Evolutionary conservation across 2,888 invertebrate genomes (phyloP).

Genomic region (Archips xylosteana): DNA sequence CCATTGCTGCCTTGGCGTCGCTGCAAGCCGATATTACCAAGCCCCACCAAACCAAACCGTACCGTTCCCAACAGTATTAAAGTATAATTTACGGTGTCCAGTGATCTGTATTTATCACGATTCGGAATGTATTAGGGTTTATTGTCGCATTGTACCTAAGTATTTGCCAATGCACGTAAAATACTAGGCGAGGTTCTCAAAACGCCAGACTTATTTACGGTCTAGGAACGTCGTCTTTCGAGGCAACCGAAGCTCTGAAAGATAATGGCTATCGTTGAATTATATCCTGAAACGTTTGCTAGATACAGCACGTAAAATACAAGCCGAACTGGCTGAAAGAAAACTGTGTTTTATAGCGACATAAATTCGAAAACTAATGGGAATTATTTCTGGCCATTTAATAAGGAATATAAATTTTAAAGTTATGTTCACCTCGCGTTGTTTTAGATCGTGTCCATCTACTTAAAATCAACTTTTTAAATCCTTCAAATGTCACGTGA

Average conservation of each 20-base stretch:
- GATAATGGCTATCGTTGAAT: constrained; percentile 46
- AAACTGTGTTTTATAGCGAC: constrained; percentile 14
- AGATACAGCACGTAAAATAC: constrained; percentile 25
- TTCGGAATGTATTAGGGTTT: constrained; percentile 67
- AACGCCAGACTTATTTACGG: constrained; percentile 82
- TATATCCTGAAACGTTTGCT: constrained; percentile 38
- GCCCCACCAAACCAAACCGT: constrained; percentile 60
- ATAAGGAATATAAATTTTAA: constrained; percentile 7
- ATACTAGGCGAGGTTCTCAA: constrained; percentile 79
- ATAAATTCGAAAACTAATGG: constrained; percentile 50
- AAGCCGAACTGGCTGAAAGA: constrained; percentile 8
- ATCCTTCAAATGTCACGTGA: neutral
- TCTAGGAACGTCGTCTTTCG: constrained; percentile 58
- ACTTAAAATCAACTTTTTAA: neutral
- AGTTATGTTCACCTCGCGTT: neutral
- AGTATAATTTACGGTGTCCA: constrained; percentile 68
- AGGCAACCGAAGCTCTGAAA: constrained; percentile 38
- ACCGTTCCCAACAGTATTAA: constrained; percentile 65
- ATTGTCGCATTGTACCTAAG: constrained; percentile 82
- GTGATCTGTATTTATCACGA: constrained; percentile 67
- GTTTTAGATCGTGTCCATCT: neutral
- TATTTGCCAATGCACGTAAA: constrained; percentile 85
- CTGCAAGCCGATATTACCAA: constrained; percentile 64
- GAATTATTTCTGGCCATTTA: constrained; percentile 17
- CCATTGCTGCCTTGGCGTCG: constrained; percentile 65